phyloP scores from a whole-genome alignment of 2,888 invertebrate species.

The Volucella zonaria region DNA sequence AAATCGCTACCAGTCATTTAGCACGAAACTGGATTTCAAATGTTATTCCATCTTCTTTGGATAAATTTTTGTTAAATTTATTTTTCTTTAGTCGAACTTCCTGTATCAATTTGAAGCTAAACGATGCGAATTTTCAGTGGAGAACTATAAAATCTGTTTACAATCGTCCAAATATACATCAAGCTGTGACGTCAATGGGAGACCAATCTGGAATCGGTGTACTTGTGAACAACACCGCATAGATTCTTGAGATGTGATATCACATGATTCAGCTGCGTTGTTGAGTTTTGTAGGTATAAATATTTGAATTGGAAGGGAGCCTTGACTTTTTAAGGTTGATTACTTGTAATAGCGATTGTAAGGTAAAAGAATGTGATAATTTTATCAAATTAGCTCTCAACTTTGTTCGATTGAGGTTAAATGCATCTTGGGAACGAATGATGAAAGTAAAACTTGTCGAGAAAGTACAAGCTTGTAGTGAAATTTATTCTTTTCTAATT shows the following conservation, averaged over 20 bases:
- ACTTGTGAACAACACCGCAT: conserved; percentile 5
- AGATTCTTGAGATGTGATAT: conserved; percentile 36
- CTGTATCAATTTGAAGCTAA: not conserved
- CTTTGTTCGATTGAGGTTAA: conserved; percentile 39
- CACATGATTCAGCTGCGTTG: conserved; percentile 40
- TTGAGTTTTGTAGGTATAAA: not conserved
- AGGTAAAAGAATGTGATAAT: conserved; percentile 8
- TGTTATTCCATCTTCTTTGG: conserved; percentile 2
- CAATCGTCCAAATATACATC: conserved; percentile 30
- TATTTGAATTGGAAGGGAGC: not conserved
- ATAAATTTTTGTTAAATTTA: conserved; percentile 11
- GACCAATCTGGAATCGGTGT: conserved; percentile 23
- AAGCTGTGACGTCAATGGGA: conserved; percentile 57
- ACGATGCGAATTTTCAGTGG: conserved; percentile 20
- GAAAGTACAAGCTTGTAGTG: conserved; percentile 28
- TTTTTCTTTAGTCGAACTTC: not conserved
- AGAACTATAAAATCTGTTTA: conserved; percentile 44
- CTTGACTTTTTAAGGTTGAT: conserved; percentile 9
- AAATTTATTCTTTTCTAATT: conserved; percentile 16
- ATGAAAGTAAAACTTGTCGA: conserved; percentile 20
- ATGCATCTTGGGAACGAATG: conserved; percentile 37
- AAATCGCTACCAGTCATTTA: conserved; percentile 29
- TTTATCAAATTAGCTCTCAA: conserved; percentile 19
- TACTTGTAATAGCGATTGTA: not conserved
- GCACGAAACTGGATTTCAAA: conserved; percentile 29